Conservation (phyloP, 2,797 vertebrate genomes). For the Coregonus sp. region DNA sequence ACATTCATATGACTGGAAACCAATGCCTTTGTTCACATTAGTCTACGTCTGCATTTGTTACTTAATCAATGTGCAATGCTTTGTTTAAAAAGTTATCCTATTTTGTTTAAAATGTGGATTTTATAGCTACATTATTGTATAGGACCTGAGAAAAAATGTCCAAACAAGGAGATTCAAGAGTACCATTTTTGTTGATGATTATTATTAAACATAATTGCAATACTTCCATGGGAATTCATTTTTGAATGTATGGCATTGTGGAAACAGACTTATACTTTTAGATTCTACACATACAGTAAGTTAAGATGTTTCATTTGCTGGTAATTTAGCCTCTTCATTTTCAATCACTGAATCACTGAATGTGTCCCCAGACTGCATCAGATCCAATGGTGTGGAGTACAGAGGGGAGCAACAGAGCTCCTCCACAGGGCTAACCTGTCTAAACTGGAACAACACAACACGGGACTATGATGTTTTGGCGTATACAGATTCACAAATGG, state of each 20-base stretch:
- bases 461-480: constrained; percentile 61
- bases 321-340: background rate
- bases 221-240: background rate
- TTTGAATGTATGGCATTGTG: background rate
- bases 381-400: constrained; percentile 72
- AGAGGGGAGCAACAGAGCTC: constrained; percentile 70
- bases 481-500: constrained; percentile 62
- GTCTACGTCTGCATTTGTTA: background rate
- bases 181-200: background rate
- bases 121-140: background rate
- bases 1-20: background rate
- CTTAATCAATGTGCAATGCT: background rate
- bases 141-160: no score
- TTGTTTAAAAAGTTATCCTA: background rate
- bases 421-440: constrained; percentile 77
- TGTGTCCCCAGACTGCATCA: constrained; percentile 72
- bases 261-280: no score
- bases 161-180: background rate
- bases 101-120: background rate
- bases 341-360: background rate
- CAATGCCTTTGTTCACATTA: background rate
- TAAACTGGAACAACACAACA: constrained; percentile 78
- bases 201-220: background rate
- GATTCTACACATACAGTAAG: no score
- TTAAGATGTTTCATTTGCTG: background rate